Percentiles rank a stretch among this genome's conserved stretches.
phyloP scores from a whole-genome alignment of 2,113 vertebrate species.

The Hydropotes inermis region DNA sequence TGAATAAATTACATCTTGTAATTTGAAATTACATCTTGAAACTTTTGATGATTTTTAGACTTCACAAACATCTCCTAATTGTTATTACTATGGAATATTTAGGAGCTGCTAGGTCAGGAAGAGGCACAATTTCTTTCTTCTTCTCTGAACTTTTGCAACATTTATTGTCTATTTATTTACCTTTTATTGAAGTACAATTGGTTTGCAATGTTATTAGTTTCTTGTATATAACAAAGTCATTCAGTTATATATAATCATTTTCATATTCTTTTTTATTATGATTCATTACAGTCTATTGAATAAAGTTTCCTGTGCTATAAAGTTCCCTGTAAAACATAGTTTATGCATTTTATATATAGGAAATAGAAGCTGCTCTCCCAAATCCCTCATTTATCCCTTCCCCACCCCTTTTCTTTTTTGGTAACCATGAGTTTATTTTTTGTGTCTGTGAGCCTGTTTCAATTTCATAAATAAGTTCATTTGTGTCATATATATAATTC shows the following conservation, averaged over 20 bases:
- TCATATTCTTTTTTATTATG: not conserved
- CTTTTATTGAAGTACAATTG: not conserved
- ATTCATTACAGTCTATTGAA: not conserved
- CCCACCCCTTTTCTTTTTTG: not conserved
- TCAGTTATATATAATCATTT: not conserved
- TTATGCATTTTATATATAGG: not conserved
- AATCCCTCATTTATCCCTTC: not conserved
- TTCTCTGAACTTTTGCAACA: not conserved
- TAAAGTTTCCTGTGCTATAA: not conserved
- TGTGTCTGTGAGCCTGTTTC: not conserved
- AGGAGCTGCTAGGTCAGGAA: not conserved
- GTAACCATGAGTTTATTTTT: not conserved
- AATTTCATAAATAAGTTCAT: not conserved
- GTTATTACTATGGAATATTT: not conserved
- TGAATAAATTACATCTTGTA: not conserved
- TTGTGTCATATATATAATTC: not conserved
- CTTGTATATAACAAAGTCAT: not conserved
- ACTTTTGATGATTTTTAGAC: not conserved
- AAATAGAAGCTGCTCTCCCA: not conserved
- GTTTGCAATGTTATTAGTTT: not conserved
- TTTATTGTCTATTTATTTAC: not conserved
- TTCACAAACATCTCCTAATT: not conserved
- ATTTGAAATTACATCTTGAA: not conserved
- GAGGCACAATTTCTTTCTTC: not conserved
- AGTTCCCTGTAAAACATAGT: not conserved